Evolutionary conservation across 2,113 vertebrate species (phyloP), one percentile per base, ranked within the genome.

Genomic region (Hyaena hyaena): DNA sequence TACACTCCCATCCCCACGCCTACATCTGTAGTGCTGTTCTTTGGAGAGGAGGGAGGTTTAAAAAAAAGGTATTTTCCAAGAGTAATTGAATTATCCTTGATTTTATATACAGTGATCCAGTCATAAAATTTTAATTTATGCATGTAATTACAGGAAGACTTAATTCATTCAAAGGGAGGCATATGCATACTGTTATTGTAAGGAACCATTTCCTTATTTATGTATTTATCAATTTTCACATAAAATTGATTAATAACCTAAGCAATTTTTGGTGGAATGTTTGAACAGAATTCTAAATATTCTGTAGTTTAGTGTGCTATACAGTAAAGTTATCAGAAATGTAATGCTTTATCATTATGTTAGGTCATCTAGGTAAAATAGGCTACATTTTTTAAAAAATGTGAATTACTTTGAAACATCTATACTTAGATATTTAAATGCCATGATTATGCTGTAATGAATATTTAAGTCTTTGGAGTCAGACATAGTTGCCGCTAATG

Each of bases 381-480:
- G 23, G 28, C 58, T 94, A 74, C 69, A 69, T 89, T 95, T 97
- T 87, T 97, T 96, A 11, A 81, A 93, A 91, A 96, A 89, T 85
- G 86, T 93, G 81, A 97, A 96, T 82, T 92, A 86, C 86, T 96
- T 85, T 95, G 79, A 97, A 90, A 94, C 28, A 79, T 91, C 86
- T 94, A 85, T 68, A 91, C 77, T 94, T 93, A 97, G 94, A 86
- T 94, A 95, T 94, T 96, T 98, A 97, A 98, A 97, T 97, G 39
- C 8, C 35, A 48, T 97, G 76, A 74, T 97, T 95, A 97, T 94
- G 89, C 82, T 94, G 1, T 97, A 89, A 91, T 97, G 95, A 97
- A 97, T 97, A 96, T 97, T 96, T 98, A 97, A 97, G 96, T 94
- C 77, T 87, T 97, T 97, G 76, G 68, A 97, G 83, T 95, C 94